phyloP scores from a whole-genome alignment of 2,888 invertebrate species.

The Dynastes hyllus region DNA sequence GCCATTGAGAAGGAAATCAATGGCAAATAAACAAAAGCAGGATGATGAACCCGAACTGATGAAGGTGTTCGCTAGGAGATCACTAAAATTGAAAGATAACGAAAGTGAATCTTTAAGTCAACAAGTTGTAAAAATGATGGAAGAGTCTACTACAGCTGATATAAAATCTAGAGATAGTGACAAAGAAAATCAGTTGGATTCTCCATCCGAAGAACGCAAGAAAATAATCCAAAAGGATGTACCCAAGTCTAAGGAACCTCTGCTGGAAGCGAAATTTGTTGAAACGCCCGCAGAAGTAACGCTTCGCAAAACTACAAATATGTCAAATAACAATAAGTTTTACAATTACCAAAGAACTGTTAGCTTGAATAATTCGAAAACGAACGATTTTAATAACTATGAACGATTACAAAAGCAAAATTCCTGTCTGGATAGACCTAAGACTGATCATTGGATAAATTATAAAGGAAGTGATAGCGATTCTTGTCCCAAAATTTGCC shows the following conservation, averaged over 20 bases:
- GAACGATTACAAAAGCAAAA: constrained; percentile 65
- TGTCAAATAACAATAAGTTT: constrained; percentile 55
- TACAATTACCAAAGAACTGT: constrained; percentile 59
- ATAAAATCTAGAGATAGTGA: constrained; percentile 80
- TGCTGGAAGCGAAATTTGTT: constrained; percentile 60
- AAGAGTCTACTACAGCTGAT: constrained; percentile 69
- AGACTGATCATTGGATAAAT: constrained; percentile 64
- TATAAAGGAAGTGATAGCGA: constrained; percentile 49
- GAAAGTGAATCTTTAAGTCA: constrained; percentile 77
- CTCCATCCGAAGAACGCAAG: constrained; percentile 72
- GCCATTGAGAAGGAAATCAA: constrained; percentile 75
- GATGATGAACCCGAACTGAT: constrained; percentile 86
- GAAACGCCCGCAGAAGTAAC: constrained; percentile 63
- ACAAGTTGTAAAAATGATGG: constrained; percentile 73
- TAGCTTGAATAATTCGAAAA: constrained; percentile 63
- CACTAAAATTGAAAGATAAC: constrained; percentile 85
- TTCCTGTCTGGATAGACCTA: constrained; percentile 64
- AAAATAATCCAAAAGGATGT: constrained; percentile 62
- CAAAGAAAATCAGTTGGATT: constrained; percentile 79
- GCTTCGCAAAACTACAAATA: constrained; percentile 61
- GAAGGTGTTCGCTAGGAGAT: constrained; percentile 87
- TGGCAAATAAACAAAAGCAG: constrained; percentile 71
- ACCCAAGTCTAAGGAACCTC: constrained; percentile 60
- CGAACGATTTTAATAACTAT: constrained; percentile 59
- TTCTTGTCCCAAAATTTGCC: constrained; percentile 50